These are phyloP conservation scores for Hydropsyche betteni DNA, from an alignment of 2,888 invertebrate species.

Conservation along the genomic window DNA sequence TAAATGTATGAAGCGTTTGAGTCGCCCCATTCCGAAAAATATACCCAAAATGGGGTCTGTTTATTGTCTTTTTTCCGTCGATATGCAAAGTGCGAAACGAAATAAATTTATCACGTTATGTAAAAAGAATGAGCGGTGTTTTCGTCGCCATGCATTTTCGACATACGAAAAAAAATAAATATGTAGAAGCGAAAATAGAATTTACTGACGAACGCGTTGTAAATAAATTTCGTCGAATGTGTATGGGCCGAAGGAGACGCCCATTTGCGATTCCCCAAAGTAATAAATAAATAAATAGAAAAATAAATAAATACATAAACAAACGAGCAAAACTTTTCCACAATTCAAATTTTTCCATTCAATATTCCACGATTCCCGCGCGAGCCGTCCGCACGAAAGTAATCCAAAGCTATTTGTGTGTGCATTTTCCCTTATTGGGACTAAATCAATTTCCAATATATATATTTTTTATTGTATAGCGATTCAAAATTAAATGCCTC, in stretches of 20 bases:
- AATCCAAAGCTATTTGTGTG: conserved; percentile 10
- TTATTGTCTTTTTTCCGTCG: too few relatives aligned
- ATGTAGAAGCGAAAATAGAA: background rate
- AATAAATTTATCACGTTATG: too few relatives aligned
- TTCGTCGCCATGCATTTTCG: too few relatives aligned
- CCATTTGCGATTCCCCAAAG: conserved; percentile 17
- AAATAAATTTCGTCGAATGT: conserved; percentile 24
- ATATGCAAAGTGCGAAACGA: too few relatives aligned
- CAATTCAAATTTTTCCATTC: conserved; percentile 30
- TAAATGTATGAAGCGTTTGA: too few relatives aligned
- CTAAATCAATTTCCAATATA: background rate
- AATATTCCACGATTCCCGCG: background rate
- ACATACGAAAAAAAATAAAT: too few relatives aligned
- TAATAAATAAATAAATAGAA: conserved; percentile 18
- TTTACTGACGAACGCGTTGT: conserved; percentile 9
- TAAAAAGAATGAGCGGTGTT: too few relatives aligned
- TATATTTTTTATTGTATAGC: background rate
- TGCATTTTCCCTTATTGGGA: background rate
- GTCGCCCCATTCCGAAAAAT: too few relatives aligned
- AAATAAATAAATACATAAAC: conserved; percentile 25
- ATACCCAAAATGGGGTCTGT: too few relatives aligned
- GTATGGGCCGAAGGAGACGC: background rate
- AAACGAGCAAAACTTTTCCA: conserved; percentile 1
- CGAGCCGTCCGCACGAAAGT: background rate
- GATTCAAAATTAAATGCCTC: too few relatives aligned